Evolutionary conservation across 2,888 invertebrate genomes (phyloP).

Genomic region (Xanthorhoe spadicearia): DNA sequence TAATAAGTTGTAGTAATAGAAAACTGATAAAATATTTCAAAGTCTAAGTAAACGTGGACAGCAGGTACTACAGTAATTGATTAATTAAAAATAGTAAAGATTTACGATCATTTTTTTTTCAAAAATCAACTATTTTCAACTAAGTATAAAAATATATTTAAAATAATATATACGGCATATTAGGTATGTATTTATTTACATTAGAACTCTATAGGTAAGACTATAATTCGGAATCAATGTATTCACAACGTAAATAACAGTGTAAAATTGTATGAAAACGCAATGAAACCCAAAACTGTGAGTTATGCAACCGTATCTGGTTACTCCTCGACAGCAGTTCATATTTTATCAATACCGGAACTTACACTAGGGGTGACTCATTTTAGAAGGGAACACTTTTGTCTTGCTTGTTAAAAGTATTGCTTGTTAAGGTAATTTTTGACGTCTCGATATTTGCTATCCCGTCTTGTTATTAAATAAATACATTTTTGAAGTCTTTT

Average conservation of each 20-base stretch:
- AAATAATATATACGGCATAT: too few species aligned
- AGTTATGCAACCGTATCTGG: constrained; percentile 16
- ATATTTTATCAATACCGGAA: constrained; percentile 37
- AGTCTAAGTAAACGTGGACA: too few species aligned
- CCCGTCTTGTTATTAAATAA: too few species aligned
- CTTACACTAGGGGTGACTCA: constrained; percentile 26
- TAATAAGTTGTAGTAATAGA: too few species aligned
- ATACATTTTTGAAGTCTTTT: too few species aligned
- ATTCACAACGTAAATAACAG: neutral
- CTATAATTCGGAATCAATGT: too few species aligned
- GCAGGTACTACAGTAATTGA: too few species aligned
- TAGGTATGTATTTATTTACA: too few species aligned
- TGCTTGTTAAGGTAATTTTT: neutral
- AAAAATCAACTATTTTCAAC: too few species aligned
- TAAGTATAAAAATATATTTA: too few species aligned
- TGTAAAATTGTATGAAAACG: constrained; percentile 3
- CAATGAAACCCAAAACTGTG: constrained; percentile 15
- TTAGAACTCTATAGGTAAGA: too few species aligned
- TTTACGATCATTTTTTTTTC: neutral
- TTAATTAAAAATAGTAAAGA: neutral
- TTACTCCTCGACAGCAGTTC: constrained; percentile 8
- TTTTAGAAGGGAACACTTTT: constrained; percentile 15
- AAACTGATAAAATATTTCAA: too few species aligned
- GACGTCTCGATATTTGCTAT: neutral
- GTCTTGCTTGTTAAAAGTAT: neutral